Conservation (phyloP, 2,797 vertebrate species). For the Bradypodion ventrale region DNA sequence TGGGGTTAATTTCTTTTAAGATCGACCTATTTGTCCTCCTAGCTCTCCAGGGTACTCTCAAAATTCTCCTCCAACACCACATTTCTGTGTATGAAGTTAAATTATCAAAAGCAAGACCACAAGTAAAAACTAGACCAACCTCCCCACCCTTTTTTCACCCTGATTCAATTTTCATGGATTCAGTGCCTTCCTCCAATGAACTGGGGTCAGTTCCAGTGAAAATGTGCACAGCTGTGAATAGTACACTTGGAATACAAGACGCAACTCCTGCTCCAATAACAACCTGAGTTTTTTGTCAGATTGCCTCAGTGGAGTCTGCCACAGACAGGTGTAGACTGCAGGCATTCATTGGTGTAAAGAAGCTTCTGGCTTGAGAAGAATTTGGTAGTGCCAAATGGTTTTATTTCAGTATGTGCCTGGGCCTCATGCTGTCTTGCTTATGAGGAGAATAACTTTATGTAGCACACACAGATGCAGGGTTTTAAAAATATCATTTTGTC, state of each 20-base stretch:
- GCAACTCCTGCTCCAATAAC: not conserved
- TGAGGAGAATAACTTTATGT: not conserved
- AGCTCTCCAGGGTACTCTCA: too few relatives aligned
- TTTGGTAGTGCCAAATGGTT: fast-evolving
- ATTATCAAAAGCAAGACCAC: not conserved
- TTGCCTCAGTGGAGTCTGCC: not conserved
- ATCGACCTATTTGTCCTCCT: too few relatives aligned
- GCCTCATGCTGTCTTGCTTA: not conserved
- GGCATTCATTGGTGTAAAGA: not conserved
- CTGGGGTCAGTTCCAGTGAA: not conserved
- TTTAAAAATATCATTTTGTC: not conserved
- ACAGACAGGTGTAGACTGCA: not conserved
- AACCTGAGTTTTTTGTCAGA: not conserved
- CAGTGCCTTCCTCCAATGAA: not conserved
- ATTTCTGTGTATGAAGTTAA: too few relatives aligned
- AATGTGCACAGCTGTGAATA: constrained; percentile 7
- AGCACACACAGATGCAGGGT: not conserved
- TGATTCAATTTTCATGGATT: not conserved
- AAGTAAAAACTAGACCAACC: not conserved
- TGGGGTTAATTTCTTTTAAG: too few relatives aligned
- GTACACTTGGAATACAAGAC: fast-evolving
- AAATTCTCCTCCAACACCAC: too few relatives aligned
- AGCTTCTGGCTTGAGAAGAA: not conserved
- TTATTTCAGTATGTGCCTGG: not conserved
- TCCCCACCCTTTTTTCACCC: not conserved